Percentiles rank a stretch among this genome's conserved stretches.
Evolutionary conservation across 1,140 invertebrate genomes (phyloP).

Genomic region (Drosophila equinoxialis): DNA sequence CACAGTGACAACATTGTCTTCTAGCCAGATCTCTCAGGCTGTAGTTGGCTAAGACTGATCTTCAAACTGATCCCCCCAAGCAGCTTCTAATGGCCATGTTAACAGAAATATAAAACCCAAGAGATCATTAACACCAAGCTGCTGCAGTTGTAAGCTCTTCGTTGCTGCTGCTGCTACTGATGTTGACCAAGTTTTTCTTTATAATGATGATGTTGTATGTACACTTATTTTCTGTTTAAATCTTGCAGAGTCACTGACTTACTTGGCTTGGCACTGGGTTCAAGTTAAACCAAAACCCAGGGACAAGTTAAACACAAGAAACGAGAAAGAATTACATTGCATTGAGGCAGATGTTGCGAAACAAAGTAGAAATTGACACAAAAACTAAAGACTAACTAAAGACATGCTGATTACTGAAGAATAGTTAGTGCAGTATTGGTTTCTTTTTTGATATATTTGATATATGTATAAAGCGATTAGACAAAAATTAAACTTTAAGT

Average conservation of each 20-base stretch:
- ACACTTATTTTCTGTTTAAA: constrained; percentile 13
- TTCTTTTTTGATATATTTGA: too few relatives aligned
- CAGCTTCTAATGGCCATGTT: constrained; percentile 60
- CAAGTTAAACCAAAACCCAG: constrained; percentile 47
- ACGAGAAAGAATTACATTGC: neutral
- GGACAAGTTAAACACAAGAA: constrained; percentile 29
- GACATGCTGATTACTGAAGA: too few relatives aligned
- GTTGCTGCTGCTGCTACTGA: neutral
- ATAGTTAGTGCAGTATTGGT: too few relatives aligned
- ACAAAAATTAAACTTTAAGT: too few relatives aligned
- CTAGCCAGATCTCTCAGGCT: constrained; percentile 15
- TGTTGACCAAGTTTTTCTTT: constrained; percentile 46
- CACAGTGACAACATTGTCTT: constrained; percentile 49
- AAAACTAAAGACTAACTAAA: neutral
- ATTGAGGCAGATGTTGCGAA: constrained; percentile 1
- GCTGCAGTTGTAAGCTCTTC: constrained; percentile 39
- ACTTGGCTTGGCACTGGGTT: constrained; percentile 44
- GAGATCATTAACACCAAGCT: constrained; percentile 48
- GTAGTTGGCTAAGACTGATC: constrained; percentile 3
- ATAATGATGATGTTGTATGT: constrained; percentile 18
- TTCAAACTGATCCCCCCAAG: constrained; percentile 39
- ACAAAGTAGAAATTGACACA: neutral
- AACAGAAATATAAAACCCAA: constrained; percentile 43
- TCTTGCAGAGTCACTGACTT: constrained; percentile 57
- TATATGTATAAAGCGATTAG: too few relatives aligned